phyloP scores from a whole-genome alignment of 64 coral and sea anemone species.

The Pocillopora verrucosa region DNA sequence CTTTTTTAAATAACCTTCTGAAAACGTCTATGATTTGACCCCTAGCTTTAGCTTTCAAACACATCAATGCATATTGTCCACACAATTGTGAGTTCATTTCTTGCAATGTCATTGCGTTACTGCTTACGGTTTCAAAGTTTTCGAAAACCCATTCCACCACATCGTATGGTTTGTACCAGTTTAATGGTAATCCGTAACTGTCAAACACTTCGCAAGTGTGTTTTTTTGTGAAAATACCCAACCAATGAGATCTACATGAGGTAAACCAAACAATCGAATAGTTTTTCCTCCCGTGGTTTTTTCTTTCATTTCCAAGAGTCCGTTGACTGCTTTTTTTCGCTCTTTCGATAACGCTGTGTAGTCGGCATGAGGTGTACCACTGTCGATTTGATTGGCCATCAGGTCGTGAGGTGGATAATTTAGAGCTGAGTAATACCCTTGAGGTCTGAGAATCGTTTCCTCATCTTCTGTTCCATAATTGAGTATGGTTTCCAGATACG shows the following conservation, averaged over 20 bases:
- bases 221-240: neutral
- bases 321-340: constrained; percentile 19
- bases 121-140: too few relatives aligned
- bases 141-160: too few relatives aligned
- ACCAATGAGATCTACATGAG: constrained; percentile 6
- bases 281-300: neutral
- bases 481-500: constrained; percentile 11
- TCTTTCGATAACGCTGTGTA: neutral
- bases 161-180: too few relatives aligned
- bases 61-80: neutral
- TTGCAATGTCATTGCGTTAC: too few relatives aligned
- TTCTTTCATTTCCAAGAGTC: neutral
- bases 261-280: neutral
- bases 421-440: neutral
- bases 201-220: neutral
- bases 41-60: too few relatives aligned
- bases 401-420: neutral
- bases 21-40: too few relatives aligned
- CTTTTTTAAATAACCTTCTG: too few relatives aligned
- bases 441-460: neutral
- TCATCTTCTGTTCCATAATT: constrained; percentile 24
- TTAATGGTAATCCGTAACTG: neutral
- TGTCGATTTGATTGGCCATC: neutral
- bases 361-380: neutral
- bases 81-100: too few relatives aligned